phyloP scores from a whole-genome alignment of 2,888 invertebrate genomes.

The Carabus problematicus region DNA sequence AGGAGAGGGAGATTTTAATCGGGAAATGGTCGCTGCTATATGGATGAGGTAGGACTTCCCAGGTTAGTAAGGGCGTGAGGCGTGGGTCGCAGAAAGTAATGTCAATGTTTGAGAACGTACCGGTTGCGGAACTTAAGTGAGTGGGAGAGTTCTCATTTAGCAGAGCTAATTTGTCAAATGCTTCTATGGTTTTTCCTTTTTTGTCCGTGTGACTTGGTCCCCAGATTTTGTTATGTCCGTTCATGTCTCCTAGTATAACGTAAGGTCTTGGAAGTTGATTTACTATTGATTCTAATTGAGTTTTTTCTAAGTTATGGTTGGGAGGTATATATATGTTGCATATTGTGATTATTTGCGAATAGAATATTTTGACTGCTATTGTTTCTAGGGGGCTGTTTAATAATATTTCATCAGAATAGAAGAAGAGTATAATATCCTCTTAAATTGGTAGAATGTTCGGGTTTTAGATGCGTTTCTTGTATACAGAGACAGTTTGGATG shows the following conservation, averaged over 20 bases:
- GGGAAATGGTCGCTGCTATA: conserved; percentile 46
- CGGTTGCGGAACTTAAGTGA: conserved; percentile 42
- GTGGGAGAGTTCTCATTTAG: conserved; percentile 42
- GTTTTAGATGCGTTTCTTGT: too few species aligned
- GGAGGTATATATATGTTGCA: conserved; percentile 43
- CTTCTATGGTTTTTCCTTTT: conserved; percentile 45
- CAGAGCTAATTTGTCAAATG: conserved; percentile 36
- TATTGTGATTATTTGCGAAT: conserved; percentile 43
- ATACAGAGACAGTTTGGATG: too few species aligned
- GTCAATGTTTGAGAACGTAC: conserved; percentile 44
- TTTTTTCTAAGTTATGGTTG: not conserved
- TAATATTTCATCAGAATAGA: too few species aligned
- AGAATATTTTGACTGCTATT: conserved; percentile 32
- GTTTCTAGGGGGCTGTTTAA: conserved; percentile 42
- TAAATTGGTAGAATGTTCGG: too few species aligned
- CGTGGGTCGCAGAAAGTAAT: conserved; percentile 39
- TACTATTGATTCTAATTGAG: conserved; percentile 40
- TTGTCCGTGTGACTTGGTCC: conserved; percentile 42
- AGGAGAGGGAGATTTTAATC: conserved; percentile 24
- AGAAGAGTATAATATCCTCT: too few species aligned
- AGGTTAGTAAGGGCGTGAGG: conserved; percentile 30
- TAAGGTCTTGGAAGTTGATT: conserved; percentile 47
- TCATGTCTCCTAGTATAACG: conserved; percentile 48
- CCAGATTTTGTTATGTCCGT: conserved; percentile 45
- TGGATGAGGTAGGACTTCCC: conserved; percentile 15